These are phyloP conservation scores for Adineta ricciae DNA, from an alignment of 2,888 invertebrate genomes.

Conservation along the genomic window DNA sequence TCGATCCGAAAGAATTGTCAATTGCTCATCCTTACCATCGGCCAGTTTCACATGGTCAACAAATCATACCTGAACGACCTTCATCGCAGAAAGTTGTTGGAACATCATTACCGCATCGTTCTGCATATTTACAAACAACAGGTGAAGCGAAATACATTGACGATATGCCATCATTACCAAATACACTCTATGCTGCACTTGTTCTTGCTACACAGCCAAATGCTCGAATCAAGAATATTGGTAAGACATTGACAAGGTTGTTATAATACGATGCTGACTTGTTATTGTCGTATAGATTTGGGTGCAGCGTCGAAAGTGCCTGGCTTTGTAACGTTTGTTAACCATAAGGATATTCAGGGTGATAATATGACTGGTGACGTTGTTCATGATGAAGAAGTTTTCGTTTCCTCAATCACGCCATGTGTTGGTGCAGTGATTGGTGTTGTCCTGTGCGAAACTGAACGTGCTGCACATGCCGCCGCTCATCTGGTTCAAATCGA, in stretches of 20 bases:
- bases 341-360: conserved; percentile 65
- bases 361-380: conserved; percentile 58
- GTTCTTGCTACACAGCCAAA: conserved; percentile 70
- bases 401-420: conserved; percentile 62
- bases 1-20: not conserved
- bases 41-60: conserved; percentile 46
- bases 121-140: conserved; percentile 75
- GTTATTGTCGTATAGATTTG: conserved; percentile 58
- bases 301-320: conserved; percentile 59
- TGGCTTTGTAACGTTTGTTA: conserved; percentile 70
- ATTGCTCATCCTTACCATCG: not conserved
- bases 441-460: conserved; percentile 41
- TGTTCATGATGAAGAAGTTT: conserved; percentile 71
- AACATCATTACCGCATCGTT: conserved; percentile 66
- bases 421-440: conserved; percentile 55
- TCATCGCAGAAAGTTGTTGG: conserved; percentile 62
- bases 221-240: conserved; percentile 58
- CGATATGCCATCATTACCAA: conserved; percentile 54
- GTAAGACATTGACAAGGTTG: not conserved
- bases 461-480: conserved; percentile 37
- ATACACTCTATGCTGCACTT: conserved; percentile 67
- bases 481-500: conserved; percentile 37
- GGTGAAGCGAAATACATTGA: conserved; percentile 82
- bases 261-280: not conserved
- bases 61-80: conserved; percentile 44